Base-by-base conservation (phyloP, 2,888 invertebrate genomes). In the Caenorhabditis japonica region DNA sequence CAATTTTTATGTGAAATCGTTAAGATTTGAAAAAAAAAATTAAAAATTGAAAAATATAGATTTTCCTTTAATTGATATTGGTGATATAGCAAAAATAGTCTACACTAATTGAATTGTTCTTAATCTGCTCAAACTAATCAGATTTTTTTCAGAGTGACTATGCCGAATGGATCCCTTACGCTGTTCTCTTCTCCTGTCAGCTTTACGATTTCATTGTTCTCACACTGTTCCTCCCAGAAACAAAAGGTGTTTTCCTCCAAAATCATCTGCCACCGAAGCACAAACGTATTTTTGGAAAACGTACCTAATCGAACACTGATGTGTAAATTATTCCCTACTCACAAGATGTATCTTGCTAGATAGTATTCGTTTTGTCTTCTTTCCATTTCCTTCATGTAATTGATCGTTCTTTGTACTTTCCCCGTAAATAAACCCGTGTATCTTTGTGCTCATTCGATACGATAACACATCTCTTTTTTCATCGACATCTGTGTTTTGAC, bases 261-360 rank as follows among this genome's bases (percentile, higher is more conserved):
- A 73, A 76, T 39, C 71, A 76, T 61, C 36, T 76, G 10, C 76
- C 76, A 12, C 76, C 76, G 19, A 76, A 76, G 23, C 46, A 76
- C 34, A 53, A 73, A 33, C 36, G 76, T 19, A 68, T 76, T 12
- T 76, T 76, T 38, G 60, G 66, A 15, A 72, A 66, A 23, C 52
- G 69, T 1, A 34, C 69, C 1, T 59, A 34, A 53, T 23, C 3
- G 23, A 12, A 10, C 12, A 13, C 33, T 25, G n/a, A 25, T 17
- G 19, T 19, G 19, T 23, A 1, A 19, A 17, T 10, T 38, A 17
- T 46, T 47, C 34, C 19, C 15, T 19, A 4, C 43, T 15, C 19
- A 23, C 34, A 15, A 19, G 33, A 49, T 3, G 7, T 41, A 21
- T 23, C 30, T 7, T 17, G n/a, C 15, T 41, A 19, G 41, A 41